A percentile compares a stretch with the other conserved stretches of the same genome.
phyloP scores from a whole-genome alignment of 2,888 invertebrate species.

The Prenolepis imparis region DNA sequence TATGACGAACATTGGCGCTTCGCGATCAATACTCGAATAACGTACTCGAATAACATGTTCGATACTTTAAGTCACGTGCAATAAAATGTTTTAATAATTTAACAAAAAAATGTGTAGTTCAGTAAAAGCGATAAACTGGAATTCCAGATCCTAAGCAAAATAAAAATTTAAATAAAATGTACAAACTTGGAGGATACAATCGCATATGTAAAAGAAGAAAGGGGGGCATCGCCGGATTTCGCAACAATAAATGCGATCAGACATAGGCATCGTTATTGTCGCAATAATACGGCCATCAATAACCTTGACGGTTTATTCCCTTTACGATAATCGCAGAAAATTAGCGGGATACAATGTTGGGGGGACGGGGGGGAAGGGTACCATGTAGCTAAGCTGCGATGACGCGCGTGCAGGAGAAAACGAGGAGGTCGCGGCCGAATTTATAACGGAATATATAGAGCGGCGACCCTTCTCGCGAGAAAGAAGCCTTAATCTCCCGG shows the following conservation, averaged over 20 bases:
- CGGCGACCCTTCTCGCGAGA: constrained; percentile 43
- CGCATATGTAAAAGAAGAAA: neutral
- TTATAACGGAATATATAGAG: constrained; percentile 57
- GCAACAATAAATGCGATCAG: neutral
- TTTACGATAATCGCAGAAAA: constrained; percentile 27
- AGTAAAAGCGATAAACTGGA: neutral
- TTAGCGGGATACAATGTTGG: constrained; percentile 1
- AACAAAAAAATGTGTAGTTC: neutral
- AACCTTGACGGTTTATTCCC: constrained; percentile 18
- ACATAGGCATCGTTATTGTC: constrained; percentile 18
- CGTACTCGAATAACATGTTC: neutral
- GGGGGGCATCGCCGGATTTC: neutral
- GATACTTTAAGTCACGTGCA: neutral
- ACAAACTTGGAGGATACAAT: neutral
- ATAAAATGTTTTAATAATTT: no score
- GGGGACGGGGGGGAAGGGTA: neutral
- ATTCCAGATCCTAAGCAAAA: neutral
- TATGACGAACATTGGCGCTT: neutral
- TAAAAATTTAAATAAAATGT: constrained; percentile 18
- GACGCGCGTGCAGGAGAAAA: neutral
- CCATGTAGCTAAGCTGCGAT: neutral
- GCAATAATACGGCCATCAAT: constrained; percentile 39
- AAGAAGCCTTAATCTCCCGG: constrained; percentile 37
- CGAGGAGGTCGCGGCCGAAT: constrained; percentile 33
- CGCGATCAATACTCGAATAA: constrained; percentile 36